These are phyloP conservation scores for Masnerella sp. DNA, from an alignment of 2,888 invertebrate genomes.

Conservation along the genomic window DNA sequence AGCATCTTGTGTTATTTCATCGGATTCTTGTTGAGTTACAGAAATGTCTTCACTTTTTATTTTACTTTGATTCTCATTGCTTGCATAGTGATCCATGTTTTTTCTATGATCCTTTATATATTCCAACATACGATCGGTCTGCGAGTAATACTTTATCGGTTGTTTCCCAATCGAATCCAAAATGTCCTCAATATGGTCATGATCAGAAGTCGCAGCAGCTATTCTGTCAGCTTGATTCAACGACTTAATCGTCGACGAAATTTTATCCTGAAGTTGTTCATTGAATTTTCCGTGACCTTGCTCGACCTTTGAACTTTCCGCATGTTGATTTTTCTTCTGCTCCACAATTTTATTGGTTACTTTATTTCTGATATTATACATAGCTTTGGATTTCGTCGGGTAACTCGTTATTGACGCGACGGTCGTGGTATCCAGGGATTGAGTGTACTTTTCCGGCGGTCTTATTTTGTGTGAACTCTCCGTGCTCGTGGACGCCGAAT, in stretches of 20 bases:
- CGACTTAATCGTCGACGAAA: conserved; percentile 7
- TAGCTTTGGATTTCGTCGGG: not conserved
- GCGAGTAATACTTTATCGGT: conserved; percentile 67
- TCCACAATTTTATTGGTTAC: not conserved
- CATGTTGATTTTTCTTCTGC: no score
- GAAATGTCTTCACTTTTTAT: not conserved
- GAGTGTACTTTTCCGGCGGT: not conserved
- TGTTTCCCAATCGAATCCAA: conserved; percentile 41
- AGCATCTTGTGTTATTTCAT: no score
- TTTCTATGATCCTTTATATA: conserved; percentile 63
- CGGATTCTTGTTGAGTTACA: no score
- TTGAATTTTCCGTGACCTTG: no score
- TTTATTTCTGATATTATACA: not conserved
- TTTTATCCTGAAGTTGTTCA: conserved; percentile 15
- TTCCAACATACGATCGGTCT: conserved; percentile 61
- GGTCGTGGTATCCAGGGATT: not conserved
- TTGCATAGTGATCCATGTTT: not conserved
- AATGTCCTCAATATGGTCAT: conserved; percentile 23
- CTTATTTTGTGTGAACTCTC: not conserved
- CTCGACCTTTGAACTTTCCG: not conserved
- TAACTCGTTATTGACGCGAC: not conserved
- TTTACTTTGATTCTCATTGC: not conserved
- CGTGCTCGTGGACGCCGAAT: not conserved
- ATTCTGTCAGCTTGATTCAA: not conserved
- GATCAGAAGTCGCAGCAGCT: not conserved